Base-by-base conservation (phyloP, 2,888 invertebrate species). In the Aphidoletes aphidimyza region DNA sequence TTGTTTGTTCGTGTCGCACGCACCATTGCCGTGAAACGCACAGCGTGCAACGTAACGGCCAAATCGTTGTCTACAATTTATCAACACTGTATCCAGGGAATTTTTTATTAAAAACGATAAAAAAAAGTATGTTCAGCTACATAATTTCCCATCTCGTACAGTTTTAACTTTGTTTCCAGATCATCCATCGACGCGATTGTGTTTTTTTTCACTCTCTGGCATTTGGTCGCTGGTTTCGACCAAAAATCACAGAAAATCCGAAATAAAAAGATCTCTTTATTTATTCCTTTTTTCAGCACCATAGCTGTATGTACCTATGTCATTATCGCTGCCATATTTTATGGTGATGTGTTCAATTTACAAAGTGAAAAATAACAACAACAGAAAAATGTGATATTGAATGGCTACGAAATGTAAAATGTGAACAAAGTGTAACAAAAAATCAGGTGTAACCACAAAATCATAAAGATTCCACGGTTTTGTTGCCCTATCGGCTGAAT, bases 101-200 rank as follows among this genome's bases (percentile, higher is more conserved):
- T 54, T 54, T n/a, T n/a, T 54, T 54, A 54, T 54, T 54, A 22
- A n/a, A n/a, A 54, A 22, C 54, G 54, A 54, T 54, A 54, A 54
- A 54, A 54, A 54, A 54, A n/a, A n/a, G n/a, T 54, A 22, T 54
- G n/a, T 54, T 54, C 54, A 3, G 54, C 22, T 54, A 2, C 22
- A 54, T 54, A 54, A 54, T 54, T 22, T 54, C 22, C 5, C 54
- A 17, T 47, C 19, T 17, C 47, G 47, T 47, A 17, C 17, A n/a
- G 47, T 19, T 22, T 54, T 5, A 6, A 54, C 22, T 54, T 54
- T 54, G 54, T n/a, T 54, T 54, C 54, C n/a, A n/a, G 9, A 11
- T 54, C 22, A n/a, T 8, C n/a, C 2, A 17, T 47, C 17, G 47
- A 17, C 11, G 17, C 2, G 17, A 11, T 47, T 47, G 9, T 47